A percentile compares a stretch with the other conserved stretches of the same genome.
phyloP scores from a whole-genome alignment of 2,888 invertebrate species.

The Norana najaformis region DNA sequence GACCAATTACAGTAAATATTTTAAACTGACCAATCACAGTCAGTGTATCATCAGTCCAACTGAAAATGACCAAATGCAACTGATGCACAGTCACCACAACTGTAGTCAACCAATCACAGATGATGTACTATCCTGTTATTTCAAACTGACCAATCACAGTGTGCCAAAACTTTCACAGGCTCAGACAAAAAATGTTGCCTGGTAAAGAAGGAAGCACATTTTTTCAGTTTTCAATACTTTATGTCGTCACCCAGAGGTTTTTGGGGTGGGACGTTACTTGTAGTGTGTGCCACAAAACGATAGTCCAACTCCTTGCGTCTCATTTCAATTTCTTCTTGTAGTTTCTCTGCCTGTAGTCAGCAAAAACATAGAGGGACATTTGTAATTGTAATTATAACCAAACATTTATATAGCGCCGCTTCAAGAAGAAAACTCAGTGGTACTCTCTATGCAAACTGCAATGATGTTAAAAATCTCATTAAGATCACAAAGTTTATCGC shows the following conservation, averaged over 20 bases:
- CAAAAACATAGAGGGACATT: not conserved
- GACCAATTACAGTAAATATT: no score
- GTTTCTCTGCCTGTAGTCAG: constrained; percentile 54
- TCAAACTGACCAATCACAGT: not conserved
- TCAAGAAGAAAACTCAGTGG: no score
- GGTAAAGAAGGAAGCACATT: not conserved
- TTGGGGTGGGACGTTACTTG: not conserved
- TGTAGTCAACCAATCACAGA: not conserved
- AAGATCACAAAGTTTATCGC: no score
- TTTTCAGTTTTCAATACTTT: not conserved
- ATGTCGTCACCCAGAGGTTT: not conserved
- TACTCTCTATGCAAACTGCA: no score
- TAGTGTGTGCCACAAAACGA: constrained; percentile 51
- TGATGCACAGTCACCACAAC: no score
- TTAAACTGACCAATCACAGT: not conserved
- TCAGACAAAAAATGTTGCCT: not conserved
- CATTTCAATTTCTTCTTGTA: constrained; percentile 59
- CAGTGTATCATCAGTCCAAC: not conserved
- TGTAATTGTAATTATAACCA: no score
- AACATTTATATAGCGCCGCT: no score
- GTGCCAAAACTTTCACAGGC: not conserved
- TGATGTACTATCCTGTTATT: no score
- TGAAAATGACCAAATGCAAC: not conserved
- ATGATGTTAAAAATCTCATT: no score
- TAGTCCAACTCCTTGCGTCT: constrained; percentile 54